Conservation (phyloP, 2,113 vertebrate genomes). For the Thymallus thymallus region DNA sequence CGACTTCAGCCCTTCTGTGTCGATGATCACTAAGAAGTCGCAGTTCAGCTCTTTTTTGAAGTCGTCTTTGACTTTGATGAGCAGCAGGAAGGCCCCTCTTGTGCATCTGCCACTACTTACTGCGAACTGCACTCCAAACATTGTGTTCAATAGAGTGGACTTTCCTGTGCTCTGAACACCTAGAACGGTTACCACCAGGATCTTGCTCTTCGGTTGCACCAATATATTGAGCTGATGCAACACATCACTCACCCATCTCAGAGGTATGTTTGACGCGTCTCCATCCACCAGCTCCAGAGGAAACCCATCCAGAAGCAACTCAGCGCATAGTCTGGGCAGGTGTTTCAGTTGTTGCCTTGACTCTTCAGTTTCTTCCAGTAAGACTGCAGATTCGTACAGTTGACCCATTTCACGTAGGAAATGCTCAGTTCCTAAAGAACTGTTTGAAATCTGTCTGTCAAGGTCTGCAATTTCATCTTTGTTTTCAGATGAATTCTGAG, state of each 20-base stretch:
- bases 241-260: conserved; percentile 77
- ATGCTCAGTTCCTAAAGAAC: conserved; percentile 76
- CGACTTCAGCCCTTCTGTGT: conserved; percentile 68
- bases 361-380: background rate
- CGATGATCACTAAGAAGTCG: conserved; percentile 68
- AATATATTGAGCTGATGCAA: conserved; percentile 56
- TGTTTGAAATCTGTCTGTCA: conserved; percentile 61
- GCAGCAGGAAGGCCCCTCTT: conserved; percentile 72
- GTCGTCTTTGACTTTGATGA: conserved; percentile 59
- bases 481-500: conserved; percentile 27
- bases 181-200: conserved; percentile 74
- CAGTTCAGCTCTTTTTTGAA: conserved; percentile 58
- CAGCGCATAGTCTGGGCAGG: conserved; percentile 58
- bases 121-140: conserved; percentile 84
- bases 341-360: conserved; percentile 45
- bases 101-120: conserved; percentile 75
- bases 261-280: conserved; percentile 73
- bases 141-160: conserved; percentile 83
- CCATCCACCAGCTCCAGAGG: conserved; percentile 81
- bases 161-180: conserved; percentile 82
- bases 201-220: conserved; percentile 55
- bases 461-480: conserved; percentile 52
- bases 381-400: conserved; percentile 73
- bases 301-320: conserved; percentile 72
- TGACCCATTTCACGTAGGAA: conserved; percentile 81